Conservation (phyloP, 35 echinoderm and acorn worm species). For the Stichopus chloronotus region DNA sequence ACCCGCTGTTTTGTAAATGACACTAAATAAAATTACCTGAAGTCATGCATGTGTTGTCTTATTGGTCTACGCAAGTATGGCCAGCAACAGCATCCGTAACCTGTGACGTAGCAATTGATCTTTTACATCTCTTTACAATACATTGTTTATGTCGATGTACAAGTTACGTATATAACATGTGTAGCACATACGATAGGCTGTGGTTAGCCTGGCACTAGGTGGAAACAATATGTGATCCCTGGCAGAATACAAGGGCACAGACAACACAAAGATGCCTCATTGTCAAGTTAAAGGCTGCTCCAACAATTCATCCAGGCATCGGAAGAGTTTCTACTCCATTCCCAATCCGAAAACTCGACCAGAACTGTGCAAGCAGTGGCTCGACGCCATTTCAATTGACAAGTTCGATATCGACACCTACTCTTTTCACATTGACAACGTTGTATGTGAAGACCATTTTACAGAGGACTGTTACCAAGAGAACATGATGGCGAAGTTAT, state of each 20-base stretch:
- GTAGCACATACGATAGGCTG: too few species aligned
- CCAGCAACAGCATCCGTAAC: not conserved
- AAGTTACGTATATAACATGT: too few species aligned
- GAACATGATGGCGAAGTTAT: constrained; percentile 32
- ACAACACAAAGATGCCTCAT: constrained; percentile 17
- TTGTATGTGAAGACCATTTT: constrained; percentile 42
- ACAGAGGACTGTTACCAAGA: constrained; percentile 21
- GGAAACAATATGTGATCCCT: too few species aligned
- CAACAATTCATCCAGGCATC: constrained; percentile 20
- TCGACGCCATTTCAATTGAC: constrained; percentile 8
- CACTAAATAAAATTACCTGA: not conserved
- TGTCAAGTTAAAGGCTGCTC: constrained; percentile 33
- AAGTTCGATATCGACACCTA: constrained; percentile 30
- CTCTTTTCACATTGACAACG: constrained; percentile 25
- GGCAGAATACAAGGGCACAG: not conserved
- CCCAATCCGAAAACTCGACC: constrained; percentile 32
- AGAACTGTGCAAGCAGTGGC: constrained; percentile 28
- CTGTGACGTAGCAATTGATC: constrained; percentile 33
- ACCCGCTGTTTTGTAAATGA: too few species aligned
- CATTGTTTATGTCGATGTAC: too few species aligned
- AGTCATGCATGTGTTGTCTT: not conserved
- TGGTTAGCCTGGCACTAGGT: too few species aligned
- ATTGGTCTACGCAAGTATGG: not conserved
- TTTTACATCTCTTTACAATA: not conserved
- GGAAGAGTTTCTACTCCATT: constrained; percentile 41